A percentile compares a stretch with the other conserved stretches of the same genome.
These are phyloP conservation scores for Shargacucullia verbasci DNA, from an alignment of 2,888 invertebrate genomes.

Conservation along the genomic window DNA sequence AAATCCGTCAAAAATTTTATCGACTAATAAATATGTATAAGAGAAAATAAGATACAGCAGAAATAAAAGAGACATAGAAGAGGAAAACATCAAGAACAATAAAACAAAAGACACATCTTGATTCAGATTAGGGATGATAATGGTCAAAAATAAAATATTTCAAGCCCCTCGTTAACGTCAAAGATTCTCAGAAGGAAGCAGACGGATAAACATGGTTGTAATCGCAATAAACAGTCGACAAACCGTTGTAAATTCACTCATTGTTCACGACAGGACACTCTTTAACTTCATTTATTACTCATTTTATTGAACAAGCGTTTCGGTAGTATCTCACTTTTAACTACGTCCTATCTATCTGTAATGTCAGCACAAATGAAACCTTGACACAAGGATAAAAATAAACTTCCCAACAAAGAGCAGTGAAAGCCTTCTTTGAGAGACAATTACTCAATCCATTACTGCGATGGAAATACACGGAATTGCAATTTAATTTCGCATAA, in stretches of 20 bases:
- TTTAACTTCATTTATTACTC: slow-evolving; percentile 41
- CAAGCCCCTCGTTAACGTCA: slow-evolving; percentile 35
- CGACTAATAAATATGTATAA: too few relatives aligned
- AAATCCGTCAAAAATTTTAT: background rate
- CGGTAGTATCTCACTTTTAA: slow-evolving; percentile 15
- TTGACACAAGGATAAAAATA: too few relatives aligned
- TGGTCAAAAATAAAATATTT: slow-evolving; percentile 24
- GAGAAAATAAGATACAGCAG: too few relatives aligned
- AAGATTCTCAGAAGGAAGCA: slow-evolving; percentile 22
- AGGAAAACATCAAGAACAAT: slow-evolving; percentile 6
- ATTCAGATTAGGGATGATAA: slow-evolving; percentile 15
- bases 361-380: too few relatives aligned
- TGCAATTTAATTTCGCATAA: slow-evolving; percentile 28
- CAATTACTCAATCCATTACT: background rate
- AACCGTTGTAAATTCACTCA: slow-evolving; percentile 45
- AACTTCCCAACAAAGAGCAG: too few relatives aligned
- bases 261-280: slow-evolving; percentile 39
- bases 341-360: slow-evolving; percentile 5
- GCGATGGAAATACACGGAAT: slow-evolving; percentile 5
- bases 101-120: slow-evolving; percentile 20
- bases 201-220: slow-evolving; percentile 42
- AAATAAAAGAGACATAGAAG: slow-evolving; percentile 1
- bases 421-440: too few relatives aligned
- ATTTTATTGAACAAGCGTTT: slow-evolving; percentile 34
- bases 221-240: slow-evolving; percentile 49